Evolutionary conservation across 2,113 vertebrate genomes (phyloP), one percentile per base, ranked within the genome.

Genomic region (Salminus brasiliensis): DNA sequence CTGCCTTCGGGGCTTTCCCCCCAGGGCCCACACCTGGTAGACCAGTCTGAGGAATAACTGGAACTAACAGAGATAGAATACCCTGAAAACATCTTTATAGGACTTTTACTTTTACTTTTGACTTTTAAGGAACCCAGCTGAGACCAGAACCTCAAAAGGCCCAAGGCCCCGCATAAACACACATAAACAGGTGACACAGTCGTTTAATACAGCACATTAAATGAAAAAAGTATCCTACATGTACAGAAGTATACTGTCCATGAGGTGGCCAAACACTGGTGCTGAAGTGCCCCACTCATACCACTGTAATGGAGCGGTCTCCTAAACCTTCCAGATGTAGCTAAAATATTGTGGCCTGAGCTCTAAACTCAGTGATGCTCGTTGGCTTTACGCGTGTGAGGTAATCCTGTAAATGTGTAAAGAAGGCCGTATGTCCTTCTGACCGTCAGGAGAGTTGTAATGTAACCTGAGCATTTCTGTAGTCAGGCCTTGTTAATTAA

Each of bases 41-140:
- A 47, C 93, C 93, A 0, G 89, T 94, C 84, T 94, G 93, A 81
- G 93, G 93, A 82, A 93, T 91, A 82, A 90, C 91, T 81, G 91
- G 87, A 36, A 16, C 93, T 93, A 77, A 34, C 79, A 87, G 18
- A 53, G 15, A 65, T 47, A 81, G 49, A 59, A 45, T 72, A 27
- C 49, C 55, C 5, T 21, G 43, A 34, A 55, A 25, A 66, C 23
- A 62, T 21, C n/a, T 72, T 72, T 8, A 72, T 30, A 18, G 2
- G 16, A 34, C 15, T 32, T 32, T 18, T 34, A 21, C 34, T 71
- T 34, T 71, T 34, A 39, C 25, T 49, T 27, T 21, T 55, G 27
- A 34, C n/a, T n/a, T n/a, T n/a, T n/a, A 27, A 39, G 13, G 15
- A 36, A 16, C 18, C n/a, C 36, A 39, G 30, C 29, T 36, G 4